Base-by-base conservation (phyloP, 2,113 vertebrate species). In the Irena cyanogastra region DNA sequence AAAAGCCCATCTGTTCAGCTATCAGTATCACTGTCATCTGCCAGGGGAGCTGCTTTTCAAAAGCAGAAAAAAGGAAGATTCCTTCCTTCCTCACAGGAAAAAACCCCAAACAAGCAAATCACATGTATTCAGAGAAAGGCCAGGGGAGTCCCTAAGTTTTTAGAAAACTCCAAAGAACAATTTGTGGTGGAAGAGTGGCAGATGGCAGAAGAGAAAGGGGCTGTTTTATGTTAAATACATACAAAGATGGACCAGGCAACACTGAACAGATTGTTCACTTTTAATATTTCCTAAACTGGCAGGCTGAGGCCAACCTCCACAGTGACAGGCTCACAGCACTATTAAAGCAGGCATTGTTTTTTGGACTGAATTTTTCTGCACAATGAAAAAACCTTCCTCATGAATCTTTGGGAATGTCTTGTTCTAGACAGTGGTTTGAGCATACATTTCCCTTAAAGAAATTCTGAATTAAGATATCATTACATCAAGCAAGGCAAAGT, bases 1-100 rank as follows among this genome's bases (percentile, higher is more conserved):
- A 95, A 37, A 71, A 86, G 75, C 79, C 96, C 94, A 97, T 95
- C 92, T 97, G 96, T 93, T 96, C 90, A 78, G 76, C 64, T 93
- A 78, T 44, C 82, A 86, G 79, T 78, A 87, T 64, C 81, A 79
- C 86, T 93, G 76, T 92, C 90, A 90, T 96, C 71, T 96, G 90
- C 79, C 88, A 92, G 61, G 74, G 89, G 20, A 92, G 60, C 41
- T 78, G 60, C 60, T 90, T 63, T 49, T 83, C 71, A 88, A 80
- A 92, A 77, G 80, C 28, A 90, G 56, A 75, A 93, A 83, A 89
- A 81, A 35, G 33, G 66, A 94, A 71, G 33, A 72, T 60, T 64
- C 59, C 57, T 88, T 86, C 63, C 76, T 70, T 52, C 71, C 65
- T 93, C 83, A 81, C 27, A 68, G n/a, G n/a, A 71, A 75, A 80